Percentiles rank a stretch among this genome's conserved stretches.
Evolutionary conservation across 1,140 invertebrate genomes (phyloP).

Genomic region (Ips nitidus): DNA sequence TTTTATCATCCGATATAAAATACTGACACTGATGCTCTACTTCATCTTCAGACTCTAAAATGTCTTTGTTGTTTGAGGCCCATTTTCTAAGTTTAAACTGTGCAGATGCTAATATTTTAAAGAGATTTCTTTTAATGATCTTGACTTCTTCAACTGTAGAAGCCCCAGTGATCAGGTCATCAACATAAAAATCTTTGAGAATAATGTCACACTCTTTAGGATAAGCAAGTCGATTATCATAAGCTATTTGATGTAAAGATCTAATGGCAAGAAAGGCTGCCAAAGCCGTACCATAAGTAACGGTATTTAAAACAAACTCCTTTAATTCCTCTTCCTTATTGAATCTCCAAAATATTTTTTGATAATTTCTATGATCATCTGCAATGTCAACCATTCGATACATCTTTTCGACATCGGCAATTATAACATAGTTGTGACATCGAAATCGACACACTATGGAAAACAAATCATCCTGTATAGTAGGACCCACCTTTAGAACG

Average conservation of each 20-base stretch:
- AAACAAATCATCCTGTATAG: conserved; percentile 6
- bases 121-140: conserved; percentile 9
- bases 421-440: conserved; percentile 2
- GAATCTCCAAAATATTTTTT: too few species aligned
- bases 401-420: conserved; percentile 12
- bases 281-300: too few species aligned
- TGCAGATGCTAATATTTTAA: conserved; percentile 38
- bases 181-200: too few species aligned
- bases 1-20: conserved; percentile 8
- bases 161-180: conserved; percentile 16
- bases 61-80: conserved; percentile 39
- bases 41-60: not conserved
- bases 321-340: too few species aligned
- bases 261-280: too few species aligned
- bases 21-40: not conserved
- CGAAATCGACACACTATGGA: conserved; percentile 2
- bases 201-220: too few species aligned
- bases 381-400: too few species aligned
- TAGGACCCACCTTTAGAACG: too few species aligned
- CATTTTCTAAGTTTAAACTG: conserved; percentile 52
- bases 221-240: too few species aligned
- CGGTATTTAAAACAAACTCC: too few species aligned
- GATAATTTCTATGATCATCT: too few species aligned
- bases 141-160: conserved; percentile 37
- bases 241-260: too few species aligned